Conservation (phyloP, 2,797 vertebrate genomes). For the Sebastes cheni region DNA sequence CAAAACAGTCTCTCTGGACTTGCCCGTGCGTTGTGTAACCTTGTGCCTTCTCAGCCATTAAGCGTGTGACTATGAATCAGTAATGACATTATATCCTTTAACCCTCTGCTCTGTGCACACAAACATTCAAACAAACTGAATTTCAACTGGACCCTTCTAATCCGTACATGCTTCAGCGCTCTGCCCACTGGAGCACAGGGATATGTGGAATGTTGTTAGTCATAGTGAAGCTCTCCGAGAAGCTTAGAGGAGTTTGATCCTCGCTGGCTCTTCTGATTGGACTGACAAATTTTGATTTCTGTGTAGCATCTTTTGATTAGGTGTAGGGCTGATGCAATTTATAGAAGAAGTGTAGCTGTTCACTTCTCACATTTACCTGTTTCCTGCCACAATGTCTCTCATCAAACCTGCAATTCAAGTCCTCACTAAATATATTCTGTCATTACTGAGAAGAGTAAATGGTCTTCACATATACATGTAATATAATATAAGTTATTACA, state of each 20-base stretch:
- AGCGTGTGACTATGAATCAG: slow-evolving; percentile 79
- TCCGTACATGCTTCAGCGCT: slow-evolving; percentile 63
- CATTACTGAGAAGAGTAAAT: slow-evolving; percentile 76
- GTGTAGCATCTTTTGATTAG: slow-evolving; percentile 33
- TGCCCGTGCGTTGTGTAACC: slow-evolving; percentile 62
- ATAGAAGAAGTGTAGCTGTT: slow-evolving; percentile 13
- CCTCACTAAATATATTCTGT: slow-evolving; percentile 71
- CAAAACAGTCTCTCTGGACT: slow-evolving; percentile 45
- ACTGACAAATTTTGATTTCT: slow-evolving; percentile 54
- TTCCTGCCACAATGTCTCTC: neutral
- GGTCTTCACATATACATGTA: slow-evolving; percentile 75
- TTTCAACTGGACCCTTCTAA: slow-evolving; percentile 63
- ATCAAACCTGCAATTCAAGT: neutral
- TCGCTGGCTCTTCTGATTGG: slow-evolving; percentile 56
- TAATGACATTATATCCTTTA: slow-evolving; percentile 84
- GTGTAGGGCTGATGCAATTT: slow-evolving; percentile 16
- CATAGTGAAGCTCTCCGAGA: slow-evolving; percentile 66
- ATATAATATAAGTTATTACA: slow-evolving; percentile 55
- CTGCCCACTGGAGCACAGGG: slow-evolving; percentile 66
- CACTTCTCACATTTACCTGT: slow-evolving; percentile 1
- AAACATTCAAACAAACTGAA: slow-evolving; percentile 68
- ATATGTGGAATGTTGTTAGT: slow-evolving; percentile 77
- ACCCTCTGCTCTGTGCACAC: slow-evolving; percentile 60
- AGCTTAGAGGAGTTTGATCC: slow-evolving; percentile 66
- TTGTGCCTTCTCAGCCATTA: slow-evolving; percentile 83